Evolutionary conservation across 2,888 invertebrate genomes (phyloP), one percentile per base, ranked within the genome.

Genomic region (Bombylius discolor): DNA sequence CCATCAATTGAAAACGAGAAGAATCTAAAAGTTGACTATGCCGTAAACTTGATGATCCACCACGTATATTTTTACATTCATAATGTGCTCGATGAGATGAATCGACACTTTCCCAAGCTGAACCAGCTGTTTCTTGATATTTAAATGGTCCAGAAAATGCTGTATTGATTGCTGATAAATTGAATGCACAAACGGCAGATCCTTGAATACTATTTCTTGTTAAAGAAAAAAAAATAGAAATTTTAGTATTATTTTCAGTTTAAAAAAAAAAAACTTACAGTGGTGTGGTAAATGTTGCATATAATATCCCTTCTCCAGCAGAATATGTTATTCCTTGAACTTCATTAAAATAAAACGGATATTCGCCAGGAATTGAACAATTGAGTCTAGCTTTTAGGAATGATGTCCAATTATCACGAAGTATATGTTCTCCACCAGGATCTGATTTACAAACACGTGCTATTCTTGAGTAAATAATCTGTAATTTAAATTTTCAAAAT

Each of bases 381-480:
- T 86, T 88, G 0, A 93, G 73, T 1, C 92, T 79, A 0, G 92
- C 90, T 73, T 93, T 93, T 14, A 89, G 76, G 70, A 89, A 93
- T 0, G 92, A 91, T n/a, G 90, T 89, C 93, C 94, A 95, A 62
- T 85, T 89, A 63, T 92, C 86, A 62, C 84, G 85, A 69, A 88
- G 77, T 70, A 88, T 79, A 56, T 84, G 76, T 63, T 83, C 81
- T 5, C 86, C 86, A n/a, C 89, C 89, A 4, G 79, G 77, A 69
- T 96, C 95, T 67, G 88, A 87, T 75, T 94, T 94, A 70, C 95
- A 95, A 4, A 95, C 87, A 53, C 95, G 79, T 0, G 90, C 94
- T 56, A 95, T 89, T 61, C 95, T 81, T 3, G 94, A 93, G 73
- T 91, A 94, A 45, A 93, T 81, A 64, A 81, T 83, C 90, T 90